A percentile compares a stretch with the other conserved stretches of the same genome.
Conservation (phyloP, 2,888 invertebrate genomes). For the Argyresthia goedartella region DNA sequence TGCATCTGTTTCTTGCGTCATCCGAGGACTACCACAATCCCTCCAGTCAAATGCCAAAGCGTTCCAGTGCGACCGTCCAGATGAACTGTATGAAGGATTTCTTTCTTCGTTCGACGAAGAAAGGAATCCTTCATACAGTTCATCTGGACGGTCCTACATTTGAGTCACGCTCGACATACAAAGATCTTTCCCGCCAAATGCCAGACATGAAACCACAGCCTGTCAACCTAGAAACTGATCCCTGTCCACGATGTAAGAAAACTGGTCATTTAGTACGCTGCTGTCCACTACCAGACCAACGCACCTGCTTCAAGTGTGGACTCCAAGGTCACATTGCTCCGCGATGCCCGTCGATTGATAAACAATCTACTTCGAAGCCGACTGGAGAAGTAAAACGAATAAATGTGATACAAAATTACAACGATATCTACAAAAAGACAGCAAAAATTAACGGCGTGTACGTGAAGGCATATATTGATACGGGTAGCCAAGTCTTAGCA, state of each 20-base stretch:
- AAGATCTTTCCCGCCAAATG: conserved; percentile 12
- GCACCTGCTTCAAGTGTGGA: conserved; percentile 15
- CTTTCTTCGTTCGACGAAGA: conserved; percentile 18
- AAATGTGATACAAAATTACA: conserved; percentile 13
- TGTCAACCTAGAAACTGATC: neutral
- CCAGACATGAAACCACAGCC: conserved; percentile 10
- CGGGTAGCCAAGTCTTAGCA: conserved; percentile 11
- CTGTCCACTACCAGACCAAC: conserved; percentile 13
- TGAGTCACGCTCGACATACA: neutral
- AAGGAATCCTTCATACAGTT: no score
- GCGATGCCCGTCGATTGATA: conserved; percentile 3
- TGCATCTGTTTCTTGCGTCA: conserved; percentile 19
- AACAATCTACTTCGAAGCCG: neutral
- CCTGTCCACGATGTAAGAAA: neutral
- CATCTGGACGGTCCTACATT: neutral
- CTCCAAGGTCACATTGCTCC: conserved; percentile 13
- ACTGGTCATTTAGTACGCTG: neutral
- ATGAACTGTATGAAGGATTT: conserved; percentile 3
- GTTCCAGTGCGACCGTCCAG: conserved; percentile 17
- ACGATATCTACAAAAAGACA: conserved; percentile 11
- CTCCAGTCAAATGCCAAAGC: conserved; percentile 18
- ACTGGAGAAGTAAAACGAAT: conserved; percentile 9
- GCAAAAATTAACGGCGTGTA: neutral
- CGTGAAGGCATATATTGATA: conserved; percentile 13
- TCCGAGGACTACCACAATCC: conserved; percentile 15